These are phyloP conservation scores for Cabera pusaria DNA, from an alignment of 2,888 invertebrate species.

Conservation along the genomic window DNA sequence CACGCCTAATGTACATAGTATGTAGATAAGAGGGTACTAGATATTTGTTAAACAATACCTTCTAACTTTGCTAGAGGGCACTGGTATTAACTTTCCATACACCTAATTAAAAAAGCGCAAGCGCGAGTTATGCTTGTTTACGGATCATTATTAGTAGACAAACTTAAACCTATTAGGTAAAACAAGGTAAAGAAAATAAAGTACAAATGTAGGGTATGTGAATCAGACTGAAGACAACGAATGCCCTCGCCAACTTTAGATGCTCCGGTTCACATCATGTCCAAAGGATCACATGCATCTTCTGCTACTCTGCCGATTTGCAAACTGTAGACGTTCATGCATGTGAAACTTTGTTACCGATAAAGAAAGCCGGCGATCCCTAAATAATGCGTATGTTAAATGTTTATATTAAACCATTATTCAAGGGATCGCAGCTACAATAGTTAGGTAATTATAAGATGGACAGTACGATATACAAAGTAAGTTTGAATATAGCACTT, in stretches of 20 bases:
- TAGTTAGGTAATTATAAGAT: constrained; percentile 58
- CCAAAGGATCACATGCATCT: constrained; percentile 46
- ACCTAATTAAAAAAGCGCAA: too few species aligned
- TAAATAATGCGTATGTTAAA: constrained; percentile 44
- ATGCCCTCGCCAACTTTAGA: constrained; percentile 33
- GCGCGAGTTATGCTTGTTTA: too few species aligned
- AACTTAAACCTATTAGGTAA: too few species aligned
- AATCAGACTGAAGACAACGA: constrained; percentile 14
- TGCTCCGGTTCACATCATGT: constrained; percentile 35
- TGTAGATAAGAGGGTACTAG: too few species aligned
- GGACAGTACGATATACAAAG: constrained; percentile 76
- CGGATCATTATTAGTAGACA: too few species aligned
- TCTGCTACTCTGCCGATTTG: constrained; percentile 34
- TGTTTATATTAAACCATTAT: constrained; percentile 41
- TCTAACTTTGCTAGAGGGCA: too few species aligned
- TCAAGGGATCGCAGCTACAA: constrained; percentile 54
- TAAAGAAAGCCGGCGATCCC: constrained; percentile 52
- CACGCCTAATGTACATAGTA: too few species aligned
- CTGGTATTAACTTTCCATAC: too few species aligned
- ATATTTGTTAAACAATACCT: too few species aligned
- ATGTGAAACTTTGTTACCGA: constrained; percentile 53
- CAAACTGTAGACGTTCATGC: constrained; percentile 41
- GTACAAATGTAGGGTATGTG: neutral
- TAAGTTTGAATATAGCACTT: constrained; percentile 71
- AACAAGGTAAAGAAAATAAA: neutral